phyloP scores from a whole-genome alignment of 2,113 vertebrate species.

The Lates calcarifer region DNA sequence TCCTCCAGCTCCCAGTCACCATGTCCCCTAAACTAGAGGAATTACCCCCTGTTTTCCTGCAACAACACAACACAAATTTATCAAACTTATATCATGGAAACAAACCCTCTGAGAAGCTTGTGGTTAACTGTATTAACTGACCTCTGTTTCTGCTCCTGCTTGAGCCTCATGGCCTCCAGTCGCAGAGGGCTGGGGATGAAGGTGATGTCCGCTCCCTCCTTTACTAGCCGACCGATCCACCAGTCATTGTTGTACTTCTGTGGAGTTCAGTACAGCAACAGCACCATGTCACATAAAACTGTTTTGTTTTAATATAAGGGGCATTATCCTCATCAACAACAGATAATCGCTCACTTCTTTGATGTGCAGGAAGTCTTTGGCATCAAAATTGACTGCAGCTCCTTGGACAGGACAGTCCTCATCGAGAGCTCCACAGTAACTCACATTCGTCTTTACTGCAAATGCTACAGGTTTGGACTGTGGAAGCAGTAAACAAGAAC shows the following conservation, averaged over 20 bases:
- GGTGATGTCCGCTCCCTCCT: slow-evolving; percentile 95
- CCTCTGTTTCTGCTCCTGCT: slow-evolving; percentile 97
- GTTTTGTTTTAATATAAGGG: not conserved
- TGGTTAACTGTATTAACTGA: slow-evolving; percentile 50
- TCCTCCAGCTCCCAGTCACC: slow-evolving; percentile 91
- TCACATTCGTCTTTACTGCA: slow-evolving; percentile 96
- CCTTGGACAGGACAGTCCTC: slow-evolving; percentile 97
- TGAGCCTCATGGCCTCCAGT: slow-evolving; percentile 95
- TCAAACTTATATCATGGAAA: not conserved
- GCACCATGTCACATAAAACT: slow-evolving; percentile 1
- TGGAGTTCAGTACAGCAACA: slow-evolving; percentile 36
- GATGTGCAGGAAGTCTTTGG: slow-evolving; percentile 99
- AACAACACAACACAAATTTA: slow-evolving; percentile 28
- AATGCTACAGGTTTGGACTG: slow-evolving; percentile 96
- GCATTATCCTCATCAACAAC: not conserved
- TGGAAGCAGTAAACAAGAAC: not conserved
- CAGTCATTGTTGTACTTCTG: slow-evolving; percentile 98
- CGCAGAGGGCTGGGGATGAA: slow-evolving; percentile 97
- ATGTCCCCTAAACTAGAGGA: slow-evolving; percentile 92
- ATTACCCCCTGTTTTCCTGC: slow-evolving; percentile 92
- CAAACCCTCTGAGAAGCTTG: not conserved
- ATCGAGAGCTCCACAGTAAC: slow-evolving; percentile 94
- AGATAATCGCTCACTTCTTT: slow-evolving; percentile 89
- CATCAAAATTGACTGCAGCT: slow-evolving; percentile 96
- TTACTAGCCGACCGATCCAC: slow-evolving; percentile 97